A percentile compares a stretch with the other conserved stretches of the same genome.
These are phyloP conservation scores for Nesoenas mayeri DNA, from an alignment of 2,113 vertebrate genomes.

Conservation along the genomic window DNA sequence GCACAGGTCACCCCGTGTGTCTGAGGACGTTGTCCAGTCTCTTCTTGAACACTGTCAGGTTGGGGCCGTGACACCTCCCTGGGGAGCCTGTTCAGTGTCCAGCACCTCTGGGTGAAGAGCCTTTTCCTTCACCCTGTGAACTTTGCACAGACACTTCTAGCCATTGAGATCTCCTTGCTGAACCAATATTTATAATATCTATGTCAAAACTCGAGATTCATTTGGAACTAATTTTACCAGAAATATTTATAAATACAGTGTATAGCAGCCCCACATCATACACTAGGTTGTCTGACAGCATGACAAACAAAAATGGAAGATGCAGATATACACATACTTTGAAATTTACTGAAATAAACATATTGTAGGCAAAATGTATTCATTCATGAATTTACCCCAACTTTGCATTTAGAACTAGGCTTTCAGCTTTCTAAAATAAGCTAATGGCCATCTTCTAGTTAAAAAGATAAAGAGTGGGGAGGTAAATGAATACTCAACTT, in stretches of 20 bases:
- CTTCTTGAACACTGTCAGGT: too few relatives aligned
- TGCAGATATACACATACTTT: constrained; percentile 16
- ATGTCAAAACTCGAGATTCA: neutral
- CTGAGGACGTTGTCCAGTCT: too few relatives aligned
- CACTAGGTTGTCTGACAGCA: constrained; percentile 41
- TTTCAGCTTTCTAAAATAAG: neutral
- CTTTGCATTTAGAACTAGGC: neutral
- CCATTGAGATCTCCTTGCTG: neutral
- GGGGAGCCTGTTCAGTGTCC: too few relatives aligned
- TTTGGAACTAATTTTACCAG: neutral
- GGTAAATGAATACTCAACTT: neutral
- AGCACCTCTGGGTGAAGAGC: too few relatives aligned
- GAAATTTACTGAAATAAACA: constrained; percentile 1
- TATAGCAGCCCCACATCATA: constrained; percentile 44
- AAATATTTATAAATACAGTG: neutral
- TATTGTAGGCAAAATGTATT: neutral
- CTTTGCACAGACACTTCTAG: neutral
- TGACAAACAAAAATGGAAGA: constrained; percentile 58
- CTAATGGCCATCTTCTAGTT: neutral
- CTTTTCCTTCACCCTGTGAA: too few relatives aligned
- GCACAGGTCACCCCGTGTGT: too few relatives aligned
- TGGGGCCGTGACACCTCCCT: too few relatives aligned
- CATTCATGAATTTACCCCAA: neutral
- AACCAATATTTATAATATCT: neutral
- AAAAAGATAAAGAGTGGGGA: neutral